These are phyloP conservation scores for Pachyuromys duprasi DNA, from an alignment of 2,797 vertebrate genomes.

Conservation along the genomic window DNA sequence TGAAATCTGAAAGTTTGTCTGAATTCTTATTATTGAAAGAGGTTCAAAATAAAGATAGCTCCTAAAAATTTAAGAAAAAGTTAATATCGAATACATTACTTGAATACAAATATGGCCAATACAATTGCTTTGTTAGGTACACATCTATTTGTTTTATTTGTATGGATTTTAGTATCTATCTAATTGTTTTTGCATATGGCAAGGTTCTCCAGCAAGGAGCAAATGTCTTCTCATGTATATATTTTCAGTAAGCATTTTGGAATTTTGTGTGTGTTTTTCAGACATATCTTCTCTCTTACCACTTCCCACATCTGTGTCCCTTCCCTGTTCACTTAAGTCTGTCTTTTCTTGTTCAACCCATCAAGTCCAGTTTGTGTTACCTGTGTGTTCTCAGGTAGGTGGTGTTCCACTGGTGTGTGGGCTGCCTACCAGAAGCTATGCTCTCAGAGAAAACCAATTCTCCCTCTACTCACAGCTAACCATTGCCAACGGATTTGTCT, in stretches of 20 bases:
- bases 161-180: background rate
- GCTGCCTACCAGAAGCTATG: background rate
- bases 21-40: background rate
- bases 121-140: background rate
- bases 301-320: background rate
- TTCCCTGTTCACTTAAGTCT: no score
- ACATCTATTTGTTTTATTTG: background rate
- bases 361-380: background rate
- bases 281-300: background rate
- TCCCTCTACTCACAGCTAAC: background rate
- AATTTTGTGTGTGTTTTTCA: background rate
- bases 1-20: background rate
- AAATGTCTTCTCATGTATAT: background rate
- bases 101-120: background rate
- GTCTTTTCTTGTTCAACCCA: background rate
- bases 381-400: background rate
- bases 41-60: background rate
- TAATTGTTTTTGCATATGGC: slow-evolving; percentile 34
- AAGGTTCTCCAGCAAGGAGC: background rate
- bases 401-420: background rate
- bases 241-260: background rate
- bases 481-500: background rate
- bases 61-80: background rate
- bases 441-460: background rate
- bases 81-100: background rate